Evolutionary conservation across 23 tunicate genomes (phyloP).

Genomic region (Oikopleura albicans): DNA sequence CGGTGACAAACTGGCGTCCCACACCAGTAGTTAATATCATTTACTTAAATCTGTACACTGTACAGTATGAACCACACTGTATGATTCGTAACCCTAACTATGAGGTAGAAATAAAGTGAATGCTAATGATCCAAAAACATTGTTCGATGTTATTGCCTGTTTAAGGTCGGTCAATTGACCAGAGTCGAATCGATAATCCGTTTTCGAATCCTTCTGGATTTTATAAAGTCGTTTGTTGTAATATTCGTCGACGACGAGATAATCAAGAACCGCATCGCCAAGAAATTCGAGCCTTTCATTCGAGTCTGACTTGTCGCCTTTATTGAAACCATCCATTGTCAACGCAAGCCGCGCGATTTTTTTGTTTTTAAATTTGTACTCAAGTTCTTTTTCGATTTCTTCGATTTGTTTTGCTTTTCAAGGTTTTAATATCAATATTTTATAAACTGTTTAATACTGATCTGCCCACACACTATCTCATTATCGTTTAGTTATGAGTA

Average conservation of each 20-base stretch:
- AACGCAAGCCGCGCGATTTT: background rate
- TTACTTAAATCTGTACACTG: no score
- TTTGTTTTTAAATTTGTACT: background rate
- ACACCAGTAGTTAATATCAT: no score
- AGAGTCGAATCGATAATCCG: background rate
- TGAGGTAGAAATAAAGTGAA: background rate
- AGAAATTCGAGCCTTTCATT: conserved; percentile 6
- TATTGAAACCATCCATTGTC: background rate
- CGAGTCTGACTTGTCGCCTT: background rate
- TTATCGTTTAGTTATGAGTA: no score
- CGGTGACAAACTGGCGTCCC: no score
- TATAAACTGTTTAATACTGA: no score
- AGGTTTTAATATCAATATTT: no score
- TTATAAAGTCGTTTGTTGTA: no score
- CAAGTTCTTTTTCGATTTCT: background rate
- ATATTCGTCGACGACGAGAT: background rate
- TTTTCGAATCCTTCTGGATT: no score
- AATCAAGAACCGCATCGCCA: conserved; percentile 4
- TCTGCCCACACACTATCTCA: no score
- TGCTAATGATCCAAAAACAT: background rate
- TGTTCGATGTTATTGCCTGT: conserved; percentile 4
- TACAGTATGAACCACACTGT: no score
- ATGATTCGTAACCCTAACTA: no score
- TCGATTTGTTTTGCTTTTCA: background rate
- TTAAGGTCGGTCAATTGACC: background rate